These are phyloP conservation scores for Arctia plantaginis DNA, from an alignment of 2,888 invertebrate genomes.

Conservation along the genomic window DNA sequence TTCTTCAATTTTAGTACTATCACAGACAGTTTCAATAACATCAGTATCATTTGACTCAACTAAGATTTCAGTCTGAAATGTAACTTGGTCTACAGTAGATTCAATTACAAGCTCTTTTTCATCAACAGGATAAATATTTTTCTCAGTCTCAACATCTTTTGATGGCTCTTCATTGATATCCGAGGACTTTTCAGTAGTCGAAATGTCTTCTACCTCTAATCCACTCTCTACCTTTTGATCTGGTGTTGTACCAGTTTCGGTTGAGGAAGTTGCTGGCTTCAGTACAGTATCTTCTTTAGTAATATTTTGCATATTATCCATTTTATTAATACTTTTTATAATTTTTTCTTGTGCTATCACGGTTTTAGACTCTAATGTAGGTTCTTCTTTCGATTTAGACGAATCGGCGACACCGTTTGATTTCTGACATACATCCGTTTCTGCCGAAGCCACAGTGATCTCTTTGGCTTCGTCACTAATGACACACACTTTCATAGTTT, in stretches of 20 bases:
- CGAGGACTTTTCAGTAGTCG: conserved; percentile 7
- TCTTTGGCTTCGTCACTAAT: conserved; percentile 52
- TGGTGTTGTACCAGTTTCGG: conserved; percentile 27
- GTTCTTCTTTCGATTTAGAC: conserved; percentile 44
- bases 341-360: conserved; percentile 32
- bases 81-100: conserved; percentile 58
- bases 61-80: conserved; percentile 78
- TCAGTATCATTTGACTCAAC: conserved; percentile 74
- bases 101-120: conserved; percentile 49
- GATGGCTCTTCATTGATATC: conserved; percentile 28
- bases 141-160: conserved; percentile 20
- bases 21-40: conserved; percentile 50
- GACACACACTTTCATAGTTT: conserved; percentile 61
- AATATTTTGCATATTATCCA: conserved; percentile 23
- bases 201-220: conserved; percentile 20
- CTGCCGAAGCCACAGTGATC: conserved; percentile 51
- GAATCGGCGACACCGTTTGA: conserved; percentile 74
- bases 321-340: conserved; percentile 27
- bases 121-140: conserved; percentile 19
- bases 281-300: conserved; percentile 25
- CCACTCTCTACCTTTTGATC: conserved; percentile 20
- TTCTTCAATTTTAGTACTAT: conserved; percentile 49
- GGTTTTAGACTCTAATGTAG: conserved; percentile 36
- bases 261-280: conserved; percentile 17
- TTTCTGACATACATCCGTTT: conserved; percentile 70